Base-by-base conservation (phyloP, 2,113 vertebrate species). In the Chamaetylas fuelleborni region DNA sequence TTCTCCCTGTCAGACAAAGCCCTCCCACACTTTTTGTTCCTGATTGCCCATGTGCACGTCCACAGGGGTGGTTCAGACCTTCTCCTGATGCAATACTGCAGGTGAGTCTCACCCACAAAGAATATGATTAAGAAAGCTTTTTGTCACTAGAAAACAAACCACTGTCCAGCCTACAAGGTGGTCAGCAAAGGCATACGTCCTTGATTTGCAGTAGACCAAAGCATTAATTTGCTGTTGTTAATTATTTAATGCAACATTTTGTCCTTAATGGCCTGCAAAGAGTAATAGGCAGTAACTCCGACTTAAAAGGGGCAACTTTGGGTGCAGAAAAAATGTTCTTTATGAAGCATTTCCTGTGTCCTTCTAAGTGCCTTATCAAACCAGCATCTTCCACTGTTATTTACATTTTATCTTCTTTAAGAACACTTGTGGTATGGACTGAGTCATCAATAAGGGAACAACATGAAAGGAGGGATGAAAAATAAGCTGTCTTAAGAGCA, bases 401-500 rank as follows among this genome's bases (percentile, higher is more conserved):
- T 97, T 97, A 96, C 96, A 96, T 97, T 97, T 97, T 97, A 95
- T 95, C 94, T 97, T 97, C 93, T 92, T 95, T 96, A 96, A 95
- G 95, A 96, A 96, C 94, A 93, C 86, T 97, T 95, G 94, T 85
- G 93, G 73, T 97, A 96, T 69, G 67, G 92, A 95, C 93, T 93
- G 95, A 96, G 93, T 95, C 90, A 97, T 96, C 96, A 97, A 95
- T 96, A 97, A 97, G 87, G 89, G 91, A 88, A 91, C 88, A 96
- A 97, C 97, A 98, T 98, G 97, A 98, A 98, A 98, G 97, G 91
- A 95, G 53, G 93, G 93, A 94, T 96, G 96, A 98, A 97, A 97
- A 97, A 97, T 97, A 95, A 97, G 96, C 97, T 97, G 96, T 96
- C 97, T 95, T 96, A 97, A 97, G 96, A 97, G 96, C 94, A 95